Conservation (phyloP, 1,140 invertebrate genomes). For the Eciton burchellii region DNA sequence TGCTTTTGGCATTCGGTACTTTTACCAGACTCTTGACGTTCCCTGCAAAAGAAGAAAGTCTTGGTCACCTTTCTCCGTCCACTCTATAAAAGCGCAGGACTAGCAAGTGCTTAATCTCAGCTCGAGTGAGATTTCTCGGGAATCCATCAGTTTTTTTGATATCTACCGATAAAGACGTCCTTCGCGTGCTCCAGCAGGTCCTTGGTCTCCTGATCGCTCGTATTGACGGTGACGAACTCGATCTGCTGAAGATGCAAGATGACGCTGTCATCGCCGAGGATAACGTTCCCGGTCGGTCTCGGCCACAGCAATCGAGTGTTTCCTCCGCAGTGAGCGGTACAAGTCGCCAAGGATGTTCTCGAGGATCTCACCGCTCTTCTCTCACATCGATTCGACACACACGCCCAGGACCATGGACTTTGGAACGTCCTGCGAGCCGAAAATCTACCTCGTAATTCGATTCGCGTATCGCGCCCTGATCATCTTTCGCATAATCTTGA, state of each 20-base stretch:
- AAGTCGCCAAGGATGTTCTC: constrained; percentile 81
- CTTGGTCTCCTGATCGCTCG: constrained; percentile 81
- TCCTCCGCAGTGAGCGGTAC: constrained; percentile 82
- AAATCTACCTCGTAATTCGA: background rate
- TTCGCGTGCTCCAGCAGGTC: constrained; percentile 84
- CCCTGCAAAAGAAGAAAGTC: constrained; percentile 64
- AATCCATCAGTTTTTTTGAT: background rate
- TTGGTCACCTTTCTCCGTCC: too few species aligned
- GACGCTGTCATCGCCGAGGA: constrained; percentile 79
- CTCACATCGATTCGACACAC: constrained; percentile 81
- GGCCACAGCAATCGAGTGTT: constrained; percentile 83
- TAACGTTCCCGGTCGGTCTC: constrained; percentile 79
- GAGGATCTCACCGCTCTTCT: constrained; percentile 81
- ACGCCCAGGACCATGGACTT: constrained; percentile 85
- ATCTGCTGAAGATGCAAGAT: constrained; percentile 82
- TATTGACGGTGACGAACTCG: constrained; percentile 83
- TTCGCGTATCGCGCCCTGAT: background rate
- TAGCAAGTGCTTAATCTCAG: too few species aligned
- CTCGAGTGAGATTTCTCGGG: too few species aligned
- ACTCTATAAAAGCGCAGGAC: too few species aligned
- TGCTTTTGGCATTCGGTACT: constrained; percentile 77
- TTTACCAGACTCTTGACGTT: constrained; percentile 81
- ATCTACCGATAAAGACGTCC: constrained; percentile 81
- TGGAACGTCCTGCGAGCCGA: constrained; percentile 78
- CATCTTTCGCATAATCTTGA: background rate